Percentiles rank a stretch among this genome's conserved stretches.
phyloP scores from a whole-genome alignment of 2,113 vertebrate genomes.

The Cinclus mexicanus region DNA sequence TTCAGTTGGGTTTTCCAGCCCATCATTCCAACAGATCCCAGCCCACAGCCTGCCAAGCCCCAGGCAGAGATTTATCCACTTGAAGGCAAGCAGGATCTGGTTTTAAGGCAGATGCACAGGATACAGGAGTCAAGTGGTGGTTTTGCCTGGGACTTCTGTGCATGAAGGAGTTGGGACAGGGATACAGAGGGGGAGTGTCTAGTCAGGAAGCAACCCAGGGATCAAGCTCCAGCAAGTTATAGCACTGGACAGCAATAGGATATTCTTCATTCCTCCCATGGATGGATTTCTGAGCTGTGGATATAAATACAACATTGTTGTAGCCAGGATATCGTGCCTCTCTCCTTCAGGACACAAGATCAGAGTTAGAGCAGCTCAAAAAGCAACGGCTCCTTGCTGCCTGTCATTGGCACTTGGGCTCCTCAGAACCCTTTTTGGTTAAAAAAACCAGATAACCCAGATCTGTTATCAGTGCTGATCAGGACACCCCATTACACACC shows the following conservation, averaged over 20 bases:
- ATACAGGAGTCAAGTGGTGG: not conserved
- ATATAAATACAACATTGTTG: not conserved
- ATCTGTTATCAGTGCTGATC: not conserved
- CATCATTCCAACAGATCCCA: not conserved
- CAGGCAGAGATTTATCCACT: not conserved
- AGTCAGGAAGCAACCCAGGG: not conserved
- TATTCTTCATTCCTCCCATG: not conserved
- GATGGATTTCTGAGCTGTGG: not conserved
- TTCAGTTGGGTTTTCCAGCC: not conserved
- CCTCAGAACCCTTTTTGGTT: not conserved
- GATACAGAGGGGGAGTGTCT: not conserved
- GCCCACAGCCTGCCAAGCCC: not conserved
- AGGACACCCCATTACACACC: not conserved
- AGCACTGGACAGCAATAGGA: not conserved
- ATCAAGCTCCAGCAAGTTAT: not conserved
- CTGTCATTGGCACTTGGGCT: rapidly evolving
- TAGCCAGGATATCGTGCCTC: not conserved
- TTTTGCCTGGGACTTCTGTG: not conserved
- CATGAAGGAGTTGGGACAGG: not conserved
- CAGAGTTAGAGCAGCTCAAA: not conserved
- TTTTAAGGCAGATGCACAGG: not conserved
- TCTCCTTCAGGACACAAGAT: not conserved
- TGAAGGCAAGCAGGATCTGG: not conserved
- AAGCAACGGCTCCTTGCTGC: not conserved
- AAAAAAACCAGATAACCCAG: not conserved